phyloP scores from a whole-genome alignment of 2,888 invertebrate species.

The Agonopterix alstromeriana region DNA sequence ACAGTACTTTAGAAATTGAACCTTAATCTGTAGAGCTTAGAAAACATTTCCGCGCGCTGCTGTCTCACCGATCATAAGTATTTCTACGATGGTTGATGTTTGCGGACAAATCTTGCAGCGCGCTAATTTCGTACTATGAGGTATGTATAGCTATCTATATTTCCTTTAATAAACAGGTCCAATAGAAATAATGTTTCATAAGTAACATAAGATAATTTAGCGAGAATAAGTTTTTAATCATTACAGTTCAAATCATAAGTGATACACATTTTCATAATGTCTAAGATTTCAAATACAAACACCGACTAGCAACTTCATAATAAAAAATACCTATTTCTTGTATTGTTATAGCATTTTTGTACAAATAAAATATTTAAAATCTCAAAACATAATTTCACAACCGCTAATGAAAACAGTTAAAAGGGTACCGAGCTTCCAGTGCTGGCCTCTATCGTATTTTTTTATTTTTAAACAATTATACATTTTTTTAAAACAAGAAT shows the following conservation, averaged over 20 bases:
- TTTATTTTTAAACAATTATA: too few species aligned
- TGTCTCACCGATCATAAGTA: too few species aligned
- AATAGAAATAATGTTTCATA: constrained; percentile 12
- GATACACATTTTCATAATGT: constrained; percentile 18
- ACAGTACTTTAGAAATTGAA: constrained; percentile 20
- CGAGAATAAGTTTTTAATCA: neutral
- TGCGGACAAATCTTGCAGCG: too few species aligned
- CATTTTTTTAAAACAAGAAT: constrained; percentile 2
- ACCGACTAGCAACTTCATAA: constrained; percentile 49
- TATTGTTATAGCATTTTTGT: constrained; percentile 32
- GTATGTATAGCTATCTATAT: constrained; percentile 30
- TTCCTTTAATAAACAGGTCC: constrained; percentile 22
- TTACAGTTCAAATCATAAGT: constrained; percentile 11
- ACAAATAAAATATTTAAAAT: constrained; percentile 43
- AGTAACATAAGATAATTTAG: constrained; percentile 10
- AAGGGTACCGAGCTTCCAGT: constrained; percentile 11
- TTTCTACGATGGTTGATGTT: too few species aligned
- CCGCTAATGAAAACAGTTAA: constrained; percentile 49
- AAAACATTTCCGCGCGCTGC: too few species aligned
- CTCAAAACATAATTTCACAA: constrained; percentile 60
- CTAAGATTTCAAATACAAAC: constrained; percentile 14
- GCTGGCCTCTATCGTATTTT: too few species aligned
- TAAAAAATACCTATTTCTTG: constrained; percentile 5
- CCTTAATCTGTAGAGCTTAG: constrained; percentile 20
- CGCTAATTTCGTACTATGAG: neutral